Evolutionary conservation across 2,113 vertebrate genomes (phyloP).

Genomic region (Baryphthengus martii): DNA sequence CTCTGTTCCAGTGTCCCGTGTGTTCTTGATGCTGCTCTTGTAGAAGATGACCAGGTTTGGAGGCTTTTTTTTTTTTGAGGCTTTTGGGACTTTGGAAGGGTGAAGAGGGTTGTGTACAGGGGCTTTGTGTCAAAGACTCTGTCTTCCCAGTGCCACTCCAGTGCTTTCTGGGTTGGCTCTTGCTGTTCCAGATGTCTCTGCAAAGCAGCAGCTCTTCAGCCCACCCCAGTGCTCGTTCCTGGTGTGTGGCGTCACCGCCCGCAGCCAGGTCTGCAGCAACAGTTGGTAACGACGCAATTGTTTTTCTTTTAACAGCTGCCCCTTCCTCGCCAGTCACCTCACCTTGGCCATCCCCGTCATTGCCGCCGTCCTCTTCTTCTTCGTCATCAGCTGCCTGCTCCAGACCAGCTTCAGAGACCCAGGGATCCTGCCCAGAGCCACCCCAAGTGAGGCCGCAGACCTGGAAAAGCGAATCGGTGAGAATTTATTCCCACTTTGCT

Average conservation of each 20-base stretch:
- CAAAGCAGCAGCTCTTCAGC: not conserved
- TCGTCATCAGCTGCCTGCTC: constrained; percentile 88
- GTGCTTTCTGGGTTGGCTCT: not conserved
- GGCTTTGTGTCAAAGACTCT: not conserved
- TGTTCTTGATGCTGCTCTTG: not conserved
- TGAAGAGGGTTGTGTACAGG: not conserved
- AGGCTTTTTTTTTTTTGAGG: too few species aligned
- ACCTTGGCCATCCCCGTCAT: constrained; percentile 91
- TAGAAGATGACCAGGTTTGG: not conserved
- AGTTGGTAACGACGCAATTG: not conserved
- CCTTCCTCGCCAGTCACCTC: constrained; percentile 86
- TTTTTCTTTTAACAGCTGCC: constrained; percentile 79
- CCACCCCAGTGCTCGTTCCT: accelerated
- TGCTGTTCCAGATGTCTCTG: not conserved
- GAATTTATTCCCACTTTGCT: not conserved
- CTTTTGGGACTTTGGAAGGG: not conserved
- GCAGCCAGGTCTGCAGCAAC: accelerated
- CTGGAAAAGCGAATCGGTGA: constrained; percentile 93
- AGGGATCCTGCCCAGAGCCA: constrained; percentile 93
- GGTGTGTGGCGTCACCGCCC: not conserved
- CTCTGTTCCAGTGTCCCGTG: too few species aligned
- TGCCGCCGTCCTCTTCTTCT: constrained; percentile 86
- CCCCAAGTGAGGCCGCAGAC: constrained; percentile 88
- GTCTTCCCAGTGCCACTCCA: not conserved
- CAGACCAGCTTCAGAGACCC: constrained; percentile 95